Evolutionary conservation across 2,113 vertebrate genomes (phyloP).

Genomic region (Elephantulus edwardii): DNA sequence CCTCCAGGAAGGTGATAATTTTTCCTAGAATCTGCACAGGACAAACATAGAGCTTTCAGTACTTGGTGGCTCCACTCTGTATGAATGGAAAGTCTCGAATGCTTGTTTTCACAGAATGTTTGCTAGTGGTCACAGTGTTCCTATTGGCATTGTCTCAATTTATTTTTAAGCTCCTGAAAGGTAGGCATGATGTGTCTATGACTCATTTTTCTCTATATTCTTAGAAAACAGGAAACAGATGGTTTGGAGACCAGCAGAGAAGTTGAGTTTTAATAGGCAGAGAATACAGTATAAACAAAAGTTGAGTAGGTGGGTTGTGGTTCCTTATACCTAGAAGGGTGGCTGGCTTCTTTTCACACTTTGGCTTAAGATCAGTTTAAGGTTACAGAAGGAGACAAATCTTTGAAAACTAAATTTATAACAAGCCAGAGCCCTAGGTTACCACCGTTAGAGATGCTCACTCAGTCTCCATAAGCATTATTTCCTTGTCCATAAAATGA

Average conservation of each 20-base stretch:
- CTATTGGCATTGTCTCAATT: conserved; percentile 21
- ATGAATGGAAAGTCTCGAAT: background rate
- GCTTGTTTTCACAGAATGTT: conserved; percentile 47
- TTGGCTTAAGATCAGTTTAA: background rate
- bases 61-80: background rate
- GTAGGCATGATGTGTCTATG: conserved; percentile 17
- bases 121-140: background rate
- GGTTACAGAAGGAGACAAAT: background rate
- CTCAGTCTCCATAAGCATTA: background rate
- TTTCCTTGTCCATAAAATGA: background rate
- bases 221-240: conserved; percentile 71
- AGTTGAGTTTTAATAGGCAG: conserved; percentile 43
- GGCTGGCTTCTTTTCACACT: background rate
- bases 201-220: conserved; percentile 62
- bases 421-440: background rate
- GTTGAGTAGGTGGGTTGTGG: background rate
- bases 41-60: background rate
- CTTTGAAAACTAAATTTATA: background rate
- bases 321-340: background rate
- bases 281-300: background rate
- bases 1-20: background rate
- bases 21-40: background rate
- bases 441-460: background rate
- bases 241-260: conserved; percentile 10
- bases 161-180: conserved; percentile 67